These are phyloP conservation scores for Dicrostonyx torquatus DNA, from an alignment of 2,797 vertebrate species.

Conservation along the genomic window DNA sequence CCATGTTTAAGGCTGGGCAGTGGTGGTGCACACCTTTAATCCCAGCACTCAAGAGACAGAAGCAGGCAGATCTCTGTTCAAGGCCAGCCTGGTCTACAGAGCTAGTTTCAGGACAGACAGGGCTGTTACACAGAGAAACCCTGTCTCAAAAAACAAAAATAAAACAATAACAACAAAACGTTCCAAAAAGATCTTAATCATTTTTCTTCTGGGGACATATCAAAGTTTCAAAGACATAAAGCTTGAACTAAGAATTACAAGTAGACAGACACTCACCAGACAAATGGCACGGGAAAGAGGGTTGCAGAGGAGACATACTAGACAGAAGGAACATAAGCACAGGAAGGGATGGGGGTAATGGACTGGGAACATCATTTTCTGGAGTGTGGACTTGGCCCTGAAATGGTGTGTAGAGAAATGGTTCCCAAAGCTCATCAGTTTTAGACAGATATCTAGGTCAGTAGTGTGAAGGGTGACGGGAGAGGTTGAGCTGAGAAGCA, in stretches of 20 bases:
- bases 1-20: not conserved
- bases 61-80: no score
- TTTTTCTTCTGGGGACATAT: constrained; percentile 27
- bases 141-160: no score
- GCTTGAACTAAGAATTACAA: constrained; percentile 1
- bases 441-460: not conserved
- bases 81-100: no score
- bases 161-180: not conserved
- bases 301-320: not conserved
- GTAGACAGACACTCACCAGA: constrained; percentile 29
- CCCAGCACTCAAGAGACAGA: no score
- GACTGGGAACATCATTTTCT: not conserved
- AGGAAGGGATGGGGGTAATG: not conserved
- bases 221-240: constrained; percentile 47
- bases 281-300: not conserved
- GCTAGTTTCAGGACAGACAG: no score
- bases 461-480: not conserved
- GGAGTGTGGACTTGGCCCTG: not conserved
- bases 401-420: not conserved
- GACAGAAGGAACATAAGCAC: not conserved
- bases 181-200: constrained; percentile 49
- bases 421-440: not conserved
- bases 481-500: not conserved
- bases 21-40: no score
- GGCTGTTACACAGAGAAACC: no score